Percentiles rank a stretch among this genome's conserved stretches.
These are phyloP conservation scores for Siderastrea siderea DNA, from an alignment of 92 coral and sea anemone genomes.

Conservation along the genomic window DNA sequence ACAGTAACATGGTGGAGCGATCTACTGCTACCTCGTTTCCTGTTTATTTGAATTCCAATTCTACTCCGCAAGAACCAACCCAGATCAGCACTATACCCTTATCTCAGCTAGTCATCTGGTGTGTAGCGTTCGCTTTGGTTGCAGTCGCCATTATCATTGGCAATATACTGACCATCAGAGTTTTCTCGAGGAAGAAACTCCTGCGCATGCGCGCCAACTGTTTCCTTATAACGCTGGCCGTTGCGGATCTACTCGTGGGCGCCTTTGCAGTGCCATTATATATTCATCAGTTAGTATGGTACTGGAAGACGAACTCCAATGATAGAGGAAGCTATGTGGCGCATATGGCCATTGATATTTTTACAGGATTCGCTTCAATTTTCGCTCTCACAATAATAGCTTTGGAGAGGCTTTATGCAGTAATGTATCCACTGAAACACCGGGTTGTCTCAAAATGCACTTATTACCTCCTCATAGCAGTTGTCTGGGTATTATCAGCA, in stretches of 20 bases:
- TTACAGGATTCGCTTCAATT: slow-evolving; percentile 86
- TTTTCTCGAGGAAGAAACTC: slow-evolving; percentile 79
- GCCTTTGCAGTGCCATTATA: slow-evolving; percentile 78
- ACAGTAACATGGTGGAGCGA: slow-evolving; percentile 6
- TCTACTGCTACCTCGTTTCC: background rate
- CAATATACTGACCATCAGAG: slow-evolving; percentile 78
- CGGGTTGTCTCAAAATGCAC: slow-evolving; percentile 60
- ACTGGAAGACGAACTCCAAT: slow-evolving; percentile 56
- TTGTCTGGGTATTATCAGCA: slow-evolving; percentile 79
- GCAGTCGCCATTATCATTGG: slow-evolving; percentile 77
- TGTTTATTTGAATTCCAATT: background rate
- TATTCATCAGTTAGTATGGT: slow-evolving; percentile 72
- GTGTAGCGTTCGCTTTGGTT: slow-evolving; percentile 66
- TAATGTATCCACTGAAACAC: slow-evolving; percentile 80
- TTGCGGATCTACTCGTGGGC: slow-evolving; percentile 84
- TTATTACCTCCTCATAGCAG: slow-evolving; percentile 66
- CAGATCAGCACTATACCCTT: slow-evolving; percentile 30
- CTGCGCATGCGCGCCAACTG: slow-evolving; percentile 86
- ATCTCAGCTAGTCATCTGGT: slow-evolving; percentile 74
- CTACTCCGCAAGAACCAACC: background rate
- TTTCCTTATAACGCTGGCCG: slow-evolving; percentile 78
- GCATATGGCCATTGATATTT: slow-evolving; percentile 82
- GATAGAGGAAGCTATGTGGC: slow-evolving; percentile 45
- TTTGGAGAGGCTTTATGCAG: slow-evolving; percentile 76
- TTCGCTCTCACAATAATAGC: slow-evolving; percentile 83